Conservation (phyloP, 2,888 invertebrate genomes). For the Auanema freiburgensis region DNA sequence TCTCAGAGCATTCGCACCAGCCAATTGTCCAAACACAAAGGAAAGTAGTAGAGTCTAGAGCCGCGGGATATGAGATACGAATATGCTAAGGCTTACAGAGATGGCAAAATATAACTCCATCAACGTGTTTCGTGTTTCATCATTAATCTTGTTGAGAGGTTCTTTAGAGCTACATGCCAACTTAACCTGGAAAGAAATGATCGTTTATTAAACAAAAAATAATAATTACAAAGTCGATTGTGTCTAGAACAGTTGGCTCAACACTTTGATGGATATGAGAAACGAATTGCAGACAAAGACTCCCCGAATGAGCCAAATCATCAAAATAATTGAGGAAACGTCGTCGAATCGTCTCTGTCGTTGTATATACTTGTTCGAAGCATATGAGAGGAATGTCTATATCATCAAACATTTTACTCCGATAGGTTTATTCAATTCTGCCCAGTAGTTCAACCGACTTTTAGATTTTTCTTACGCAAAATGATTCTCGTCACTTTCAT, state of each 20-base stretch:
- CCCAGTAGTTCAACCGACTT: no score
- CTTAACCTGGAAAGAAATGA: conserved; percentile 2
- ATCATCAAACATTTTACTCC: no score
- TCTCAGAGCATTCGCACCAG: no score
- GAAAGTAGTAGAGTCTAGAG: no score
- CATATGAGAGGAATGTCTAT: background rate
- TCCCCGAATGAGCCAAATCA: background rate
- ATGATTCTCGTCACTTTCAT: no score
- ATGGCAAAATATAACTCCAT: conserved; percentile 52
- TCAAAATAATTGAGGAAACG: conserved; percentile 48
- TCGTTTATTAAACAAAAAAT: background rate
- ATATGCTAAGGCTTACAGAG: conserved; percentile 19
- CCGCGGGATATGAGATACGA: no score
- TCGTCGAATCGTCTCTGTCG: conserved; percentile 58
- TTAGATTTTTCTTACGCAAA: no score
- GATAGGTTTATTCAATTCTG: no score
- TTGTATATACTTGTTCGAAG: conserved; percentile 53
- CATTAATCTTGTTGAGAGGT: conserved; percentile 34
- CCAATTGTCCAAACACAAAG: no score
- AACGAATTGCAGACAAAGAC: background rate
- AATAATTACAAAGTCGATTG: background rate
- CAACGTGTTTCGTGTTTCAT: conserved; percentile 40
- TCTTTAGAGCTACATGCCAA: conserved; percentile 22
- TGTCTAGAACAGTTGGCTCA: background rate
- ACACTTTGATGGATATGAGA: background rate